Conservation (phyloP, 1,140 invertebrate species). For the Hycleus phaleratus region DNA sequence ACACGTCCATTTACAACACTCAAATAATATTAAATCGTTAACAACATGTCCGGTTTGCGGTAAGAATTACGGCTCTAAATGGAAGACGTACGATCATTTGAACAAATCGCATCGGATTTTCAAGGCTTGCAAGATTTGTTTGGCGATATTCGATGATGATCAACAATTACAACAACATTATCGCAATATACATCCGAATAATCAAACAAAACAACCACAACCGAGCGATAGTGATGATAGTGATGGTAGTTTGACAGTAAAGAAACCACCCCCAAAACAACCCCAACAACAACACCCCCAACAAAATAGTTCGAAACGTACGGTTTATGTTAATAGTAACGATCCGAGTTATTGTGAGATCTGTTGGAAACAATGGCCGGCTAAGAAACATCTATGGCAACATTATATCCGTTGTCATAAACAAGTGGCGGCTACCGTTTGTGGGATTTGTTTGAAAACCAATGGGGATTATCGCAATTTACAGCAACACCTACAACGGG, state of each 20-base stretch:
- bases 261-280: background rate
- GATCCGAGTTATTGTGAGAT: conserved; percentile 46
- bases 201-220: conserved; percentile 7
- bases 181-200: conserved; percentile 38
- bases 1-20: conserved; percentile 49
- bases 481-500: conserved; percentile 46
- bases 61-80: conserved; percentile 52
- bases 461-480: conserved; percentile 46
- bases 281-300: background rate
- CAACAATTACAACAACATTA: conserved; percentile 46
- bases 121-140: conserved; percentile 51
- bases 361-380: conserved; percentile 54
- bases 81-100: conserved; percentile 55
- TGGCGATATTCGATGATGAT: conserved; percentile 49
- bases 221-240: conserved; percentile 7
- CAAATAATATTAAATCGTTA: conserved; percentile 43
- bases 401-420: conserved; percentile 54
- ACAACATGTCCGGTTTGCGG: conserved; percentile 55
- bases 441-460: conserved; percentile 52
- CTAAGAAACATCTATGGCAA: conserved; percentile 56
- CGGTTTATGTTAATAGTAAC: conserved; percentile 39
- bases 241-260: conserved; percentile 9
- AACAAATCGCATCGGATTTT: conserved; percentile 54
- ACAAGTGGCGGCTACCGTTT: conserved; percentile 50
- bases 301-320: conserved; percentile 35